phyloP scores from a whole-genome alignment of 2,113 vertebrate species.

The Sinocyclocheilus grahami region DNA sequence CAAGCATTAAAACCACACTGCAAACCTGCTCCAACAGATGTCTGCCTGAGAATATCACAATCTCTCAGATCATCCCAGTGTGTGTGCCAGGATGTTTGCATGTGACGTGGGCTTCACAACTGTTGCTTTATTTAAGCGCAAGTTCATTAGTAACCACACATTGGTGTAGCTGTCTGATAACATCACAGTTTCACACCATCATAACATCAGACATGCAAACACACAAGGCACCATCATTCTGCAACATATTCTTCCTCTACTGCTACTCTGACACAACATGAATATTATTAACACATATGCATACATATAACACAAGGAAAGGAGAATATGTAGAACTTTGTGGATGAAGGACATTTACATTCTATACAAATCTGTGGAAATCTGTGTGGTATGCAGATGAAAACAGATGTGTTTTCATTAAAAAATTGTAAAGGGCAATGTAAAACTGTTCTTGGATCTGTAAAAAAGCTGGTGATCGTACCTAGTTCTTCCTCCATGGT shows the following conservation, averaged over 20 bases:
- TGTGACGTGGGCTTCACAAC: background rate
- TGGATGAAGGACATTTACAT: background rate
- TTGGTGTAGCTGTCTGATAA: slow-evolving; percentile 28
- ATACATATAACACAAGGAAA: background rate
- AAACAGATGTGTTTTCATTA: too few species aligned
- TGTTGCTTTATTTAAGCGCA: background rate
- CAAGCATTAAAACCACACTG: background rate
- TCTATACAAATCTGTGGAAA: background rate
- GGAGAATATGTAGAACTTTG: background rate
- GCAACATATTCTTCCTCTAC: background rate
- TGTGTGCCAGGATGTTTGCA: slow-evolving; percentile 9
- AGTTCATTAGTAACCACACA: slow-evolving; percentile 5
- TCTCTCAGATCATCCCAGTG: background rate
- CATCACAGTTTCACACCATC: background rate
- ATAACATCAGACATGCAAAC: background rate
- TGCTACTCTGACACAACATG: background rate
- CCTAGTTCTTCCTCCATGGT: slow-evolving; percentile 98
- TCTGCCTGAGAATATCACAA: background rate
- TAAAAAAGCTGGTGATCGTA: slow-evolving; percentile 63
- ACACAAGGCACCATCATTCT: background rate
- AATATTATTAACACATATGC: background rate
- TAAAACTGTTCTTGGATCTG: background rate
- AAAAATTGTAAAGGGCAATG: background rate
- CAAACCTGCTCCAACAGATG: background rate
- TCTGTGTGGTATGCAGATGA: background rate